These are phyloP conservation scores for Anabacerthia variegaticeps DNA, from an alignment of 2,797 vertebrate genomes.

Conservation along the genomic window DNA sequence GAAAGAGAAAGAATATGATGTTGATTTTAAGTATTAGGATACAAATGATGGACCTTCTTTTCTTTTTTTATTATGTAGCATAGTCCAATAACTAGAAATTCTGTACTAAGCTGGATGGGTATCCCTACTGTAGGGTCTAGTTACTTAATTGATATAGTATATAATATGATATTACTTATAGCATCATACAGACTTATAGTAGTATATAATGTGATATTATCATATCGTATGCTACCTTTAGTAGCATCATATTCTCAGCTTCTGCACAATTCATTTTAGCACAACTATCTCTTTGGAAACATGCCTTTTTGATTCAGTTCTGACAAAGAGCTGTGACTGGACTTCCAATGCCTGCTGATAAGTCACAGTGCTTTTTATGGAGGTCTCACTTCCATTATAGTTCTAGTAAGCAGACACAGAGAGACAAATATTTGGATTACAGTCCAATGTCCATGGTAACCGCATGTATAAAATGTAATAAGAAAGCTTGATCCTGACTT, in stretches of 20 bases:
- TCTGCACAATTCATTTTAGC: neutral
- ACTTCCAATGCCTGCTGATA: neutral
- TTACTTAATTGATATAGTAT: neutral
- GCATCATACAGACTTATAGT: neutral
- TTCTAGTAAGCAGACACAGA: neutral
- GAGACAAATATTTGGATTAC: neutral
- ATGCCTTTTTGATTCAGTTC: neutral
- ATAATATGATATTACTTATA: neutral
- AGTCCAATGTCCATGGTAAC: neutral
- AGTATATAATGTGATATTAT: neutral
- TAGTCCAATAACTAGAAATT: neutral
- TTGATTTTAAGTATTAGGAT: neutral
- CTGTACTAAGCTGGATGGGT: neutral
- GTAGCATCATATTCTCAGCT: neutral
- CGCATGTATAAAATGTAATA: neutral
- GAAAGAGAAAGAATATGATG: neutral
- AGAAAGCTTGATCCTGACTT: neutral
- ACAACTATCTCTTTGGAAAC: neutral
- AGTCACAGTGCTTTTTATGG: neutral
- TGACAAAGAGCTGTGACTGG: neutral
- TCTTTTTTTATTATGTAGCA: neutral
- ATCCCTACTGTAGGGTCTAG: neutral
- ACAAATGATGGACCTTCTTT: neutral
- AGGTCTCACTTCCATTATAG: neutral
- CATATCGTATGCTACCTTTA: neutral